Evolutionary conservation across 2,888 invertebrate species (phyloP).

Genomic region (Philopedon plagiatum): DNA sequence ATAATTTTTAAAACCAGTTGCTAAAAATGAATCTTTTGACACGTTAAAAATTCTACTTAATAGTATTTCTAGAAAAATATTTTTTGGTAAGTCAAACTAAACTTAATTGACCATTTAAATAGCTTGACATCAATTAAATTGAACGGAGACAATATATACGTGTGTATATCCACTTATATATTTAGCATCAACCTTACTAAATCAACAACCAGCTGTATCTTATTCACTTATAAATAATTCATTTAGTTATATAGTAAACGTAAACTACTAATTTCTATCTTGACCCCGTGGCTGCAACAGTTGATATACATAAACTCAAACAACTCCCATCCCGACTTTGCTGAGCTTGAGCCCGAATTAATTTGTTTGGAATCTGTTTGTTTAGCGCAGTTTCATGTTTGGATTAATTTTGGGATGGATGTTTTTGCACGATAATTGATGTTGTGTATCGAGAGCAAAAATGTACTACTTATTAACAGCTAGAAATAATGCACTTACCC

Average conservation of each 20-base stretch:
- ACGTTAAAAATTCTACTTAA: too few species aligned
- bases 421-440: background rate
- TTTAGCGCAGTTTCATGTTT: conserved; percentile 15
- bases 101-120: background rate
- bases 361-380: conserved; percentile 37
- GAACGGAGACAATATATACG: background rate
- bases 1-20: too few species aligned
- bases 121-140: too few species aligned
- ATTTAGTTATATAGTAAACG: conserved; percentile 19
- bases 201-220: background rate
- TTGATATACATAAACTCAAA: conserved; percentile 34
- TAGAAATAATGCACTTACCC: too few species aligned
- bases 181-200: background rate
- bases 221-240: conserved; percentile 17
- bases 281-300: conserved; percentile 29
- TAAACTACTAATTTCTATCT: conserved; percentile 27
- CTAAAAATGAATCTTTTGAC: too few species aligned
- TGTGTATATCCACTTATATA: background rate
- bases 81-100: too few species aligned
- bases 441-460: too few species aligned
- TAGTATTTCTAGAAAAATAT: too few species aligned
- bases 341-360: conserved; percentile 28
- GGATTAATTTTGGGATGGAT: background rate
- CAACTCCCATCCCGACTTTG: conserved; percentile 33
- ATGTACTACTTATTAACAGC: too few species aligned